Evolutionary conservation across 2,888 invertebrate species (phyloP), one percentile per base, ranked within the genome.

Genomic region (Phortica magna): DNA sequence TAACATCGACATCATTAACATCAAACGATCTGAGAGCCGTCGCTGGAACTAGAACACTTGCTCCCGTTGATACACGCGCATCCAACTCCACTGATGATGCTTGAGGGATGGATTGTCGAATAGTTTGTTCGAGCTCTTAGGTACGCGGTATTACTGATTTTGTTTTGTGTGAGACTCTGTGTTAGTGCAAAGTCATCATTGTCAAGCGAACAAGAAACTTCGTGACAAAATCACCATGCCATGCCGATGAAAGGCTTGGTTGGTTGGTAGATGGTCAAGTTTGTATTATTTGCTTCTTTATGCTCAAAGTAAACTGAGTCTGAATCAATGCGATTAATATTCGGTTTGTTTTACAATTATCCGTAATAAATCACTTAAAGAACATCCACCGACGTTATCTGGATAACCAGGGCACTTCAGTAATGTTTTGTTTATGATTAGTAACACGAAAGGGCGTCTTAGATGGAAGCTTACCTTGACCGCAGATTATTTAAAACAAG

Each of bases 401-500:
- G 91, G 90, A 89, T 90, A 91, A 91, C 91, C 90, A 91, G 90
- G 89, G 86, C 78, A 88, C 88, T 88, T 89, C 84, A 83, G 85
- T 90, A 90, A 90, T 91, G 89, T 88, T 89, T 89, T 83, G 84
- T 88, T 85, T 83, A 88, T 88, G 89, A 87, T 89, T 90, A 90
- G 85, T 88, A 86, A 88, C 84, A 81, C 31, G 87, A 83, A 79
- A 79, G 83, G 82, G 80, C 83, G 81, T 80, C 81, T 80, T 82
- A 84, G 87, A 87, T 80, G 79, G 77, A 55, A 84, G 88, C 90
- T 91, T 91, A 93, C 93, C 93, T 92, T 55, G 97, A 97, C 79
- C 98, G 94, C 73, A 99, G 94, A 92, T 98, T 97, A 93, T 99
- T 99, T 87, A 98, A 93, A 74, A 98, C 97, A 71, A 99, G 93